A percentile compares a stretch with the other conserved stretches of the same genome.
Conservation (phyloP, 2,797 vertebrate species). For the Lithobates sylvaticus region DNA sequence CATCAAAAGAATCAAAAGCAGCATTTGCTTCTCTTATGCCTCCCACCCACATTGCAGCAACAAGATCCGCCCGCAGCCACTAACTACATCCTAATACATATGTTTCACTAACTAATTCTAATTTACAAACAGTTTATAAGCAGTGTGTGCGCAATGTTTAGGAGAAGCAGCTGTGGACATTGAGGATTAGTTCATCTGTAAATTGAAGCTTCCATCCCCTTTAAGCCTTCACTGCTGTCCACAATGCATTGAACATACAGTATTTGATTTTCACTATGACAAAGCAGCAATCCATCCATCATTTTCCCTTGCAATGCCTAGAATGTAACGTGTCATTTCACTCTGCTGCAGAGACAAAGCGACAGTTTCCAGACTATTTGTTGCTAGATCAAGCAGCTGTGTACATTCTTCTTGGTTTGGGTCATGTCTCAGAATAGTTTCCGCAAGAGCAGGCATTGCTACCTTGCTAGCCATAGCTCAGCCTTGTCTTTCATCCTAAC, state of each 20-base stretch:
- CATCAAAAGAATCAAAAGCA: background rate
- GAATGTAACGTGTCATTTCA: constrained; percentile 73
- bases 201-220: background rate
- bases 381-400: constrained; percentile 80
- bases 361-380: constrained; percentile 82
- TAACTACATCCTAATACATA: background rate
- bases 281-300: constrained; percentile 57
- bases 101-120: background rate
- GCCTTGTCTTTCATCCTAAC: constrained; percentile 65
- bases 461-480: constrained; percentile 74
- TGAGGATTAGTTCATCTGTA: background rate
- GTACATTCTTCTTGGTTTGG: constrained; percentile 81
- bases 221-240: background rate
- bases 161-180: background rate
- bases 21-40: background rate
- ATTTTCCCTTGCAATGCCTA: constrained; percentile 26
- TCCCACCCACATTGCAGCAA: background rate
- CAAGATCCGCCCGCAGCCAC: background rate
- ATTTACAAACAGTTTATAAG: background rate
- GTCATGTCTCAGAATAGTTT: constrained; percentile 81
- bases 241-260: background rate
- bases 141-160: background rate
- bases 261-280: constrained; percentile 62
- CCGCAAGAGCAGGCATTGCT: constrained; percentile 73
- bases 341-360: constrained; percentile 79